Evolutionary conservation across 2,797 vertebrate genomes (phyloP).

Genomic region (Onychomys torridus): DNA sequence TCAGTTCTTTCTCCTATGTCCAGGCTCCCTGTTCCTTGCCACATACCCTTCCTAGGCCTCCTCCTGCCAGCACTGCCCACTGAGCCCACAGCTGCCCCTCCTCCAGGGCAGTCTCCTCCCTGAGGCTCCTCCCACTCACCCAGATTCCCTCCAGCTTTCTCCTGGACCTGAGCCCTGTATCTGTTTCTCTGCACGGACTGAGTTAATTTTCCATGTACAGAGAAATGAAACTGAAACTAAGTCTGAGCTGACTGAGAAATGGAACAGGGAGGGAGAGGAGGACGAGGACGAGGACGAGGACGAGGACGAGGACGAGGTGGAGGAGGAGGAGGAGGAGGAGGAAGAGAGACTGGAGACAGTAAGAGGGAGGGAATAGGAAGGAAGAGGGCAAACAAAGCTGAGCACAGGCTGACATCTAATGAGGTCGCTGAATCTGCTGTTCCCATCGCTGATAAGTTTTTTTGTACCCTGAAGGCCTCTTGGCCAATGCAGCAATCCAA

Average conservation of each 20-base stretch:
- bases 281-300: too few relatives aligned
- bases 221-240: neutral
- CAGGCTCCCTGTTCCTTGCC: neutral
- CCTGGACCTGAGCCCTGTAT: too few relatives aligned
- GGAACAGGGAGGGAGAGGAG: neutral
- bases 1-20: neutral
- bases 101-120: neutral
- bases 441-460: neutral
- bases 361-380: neutral
- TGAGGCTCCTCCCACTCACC: neutral
- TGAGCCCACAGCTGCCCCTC: too few relatives aligned
- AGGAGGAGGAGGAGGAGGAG: too few relatives aligned
- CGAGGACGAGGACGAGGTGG: too few relatives aligned
- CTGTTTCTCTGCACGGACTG: neutral
- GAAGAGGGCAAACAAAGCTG: neutral
- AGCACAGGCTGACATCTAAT: neutral
- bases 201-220: neutral
- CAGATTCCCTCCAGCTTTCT: neutral
- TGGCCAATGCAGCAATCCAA: too few relatives aligned
- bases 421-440: neutral
- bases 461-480: too few relatives aligned
- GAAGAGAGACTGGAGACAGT: neutral
- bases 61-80: too few relatives aligned
- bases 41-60: neutral
- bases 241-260: neutral